Conservation (phyloP, 30 jellyfish, hydroid and myxozoan genomes). For the Aurelia coerulea region DNA sequence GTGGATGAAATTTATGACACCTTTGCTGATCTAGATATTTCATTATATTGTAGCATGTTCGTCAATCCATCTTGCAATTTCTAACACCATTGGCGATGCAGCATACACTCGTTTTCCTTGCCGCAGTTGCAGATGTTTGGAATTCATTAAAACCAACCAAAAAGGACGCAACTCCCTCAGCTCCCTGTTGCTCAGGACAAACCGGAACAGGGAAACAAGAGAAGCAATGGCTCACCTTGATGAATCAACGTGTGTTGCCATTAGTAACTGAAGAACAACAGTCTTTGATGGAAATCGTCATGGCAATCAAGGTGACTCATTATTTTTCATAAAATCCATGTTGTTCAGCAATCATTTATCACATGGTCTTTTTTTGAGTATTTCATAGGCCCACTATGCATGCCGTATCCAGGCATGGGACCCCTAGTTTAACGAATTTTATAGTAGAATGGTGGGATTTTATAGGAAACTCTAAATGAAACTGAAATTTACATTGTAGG, state of each 20-base stretch:
- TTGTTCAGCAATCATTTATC: not conserved
- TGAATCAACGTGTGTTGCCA: constrained; percentile 74
- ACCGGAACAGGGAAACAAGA: constrained; percentile 22
- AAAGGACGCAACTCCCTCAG: not conserved
- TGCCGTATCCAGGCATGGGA: no score
- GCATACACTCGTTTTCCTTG: constrained; percentile 90
- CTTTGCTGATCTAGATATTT: not conserved
- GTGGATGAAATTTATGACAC: no score
- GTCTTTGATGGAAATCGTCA: constrained; percentile 69
- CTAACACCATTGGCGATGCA: constrained; percentile 96
- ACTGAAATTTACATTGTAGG: no score
- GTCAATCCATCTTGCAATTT: constrained; percentile 86
- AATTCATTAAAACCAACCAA: constrained; percentile 19
- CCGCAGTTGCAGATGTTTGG: constrained; percentile 98
- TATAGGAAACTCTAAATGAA: no score
- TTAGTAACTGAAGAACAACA: constrained; percentile 61
- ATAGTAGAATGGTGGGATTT: no score
- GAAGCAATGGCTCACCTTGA: constrained; percentile 77
- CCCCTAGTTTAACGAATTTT: no score
- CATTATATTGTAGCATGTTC: constrained; percentile 60
- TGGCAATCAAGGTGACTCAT: constrained; percentile 80
- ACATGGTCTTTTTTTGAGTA: no score
- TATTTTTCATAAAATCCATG: not conserved
- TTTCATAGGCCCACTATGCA: no score
- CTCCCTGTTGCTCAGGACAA: not conserved